phyloP scores from a whole-genome alignment of 2,113 vertebrate species.

The Mobula birostris region DNA sequence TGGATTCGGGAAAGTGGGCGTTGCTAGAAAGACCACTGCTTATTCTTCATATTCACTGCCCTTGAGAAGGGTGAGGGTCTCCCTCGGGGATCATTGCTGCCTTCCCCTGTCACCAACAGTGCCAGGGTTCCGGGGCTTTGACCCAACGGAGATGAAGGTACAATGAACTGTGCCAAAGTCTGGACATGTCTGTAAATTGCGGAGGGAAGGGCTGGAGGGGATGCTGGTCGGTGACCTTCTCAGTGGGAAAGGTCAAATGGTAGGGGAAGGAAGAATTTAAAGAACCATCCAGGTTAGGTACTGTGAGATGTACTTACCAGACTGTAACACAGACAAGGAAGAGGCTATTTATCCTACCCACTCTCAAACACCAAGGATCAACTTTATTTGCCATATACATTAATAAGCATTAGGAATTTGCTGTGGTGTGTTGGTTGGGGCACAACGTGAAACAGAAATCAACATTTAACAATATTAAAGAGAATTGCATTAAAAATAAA shows the following conservation, averaged over 20 bases:
- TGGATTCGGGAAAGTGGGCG: neutral
- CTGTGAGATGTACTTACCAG: neutral
- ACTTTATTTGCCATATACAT: too few relatives aligned
- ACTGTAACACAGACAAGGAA: too few relatives aligned
- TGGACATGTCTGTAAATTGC: neutral
- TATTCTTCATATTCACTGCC: neutral
- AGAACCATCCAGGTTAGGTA: neutral
- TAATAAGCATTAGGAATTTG: too few relatives aligned
- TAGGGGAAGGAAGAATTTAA: neutral
- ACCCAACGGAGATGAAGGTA: neutral
- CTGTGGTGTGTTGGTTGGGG: too few relatives aligned
- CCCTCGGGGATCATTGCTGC: too few relatives aligned
- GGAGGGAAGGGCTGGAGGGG: too few relatives aligned
- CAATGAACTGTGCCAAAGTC: neutral
- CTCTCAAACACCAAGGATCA: too few relatives aligned
- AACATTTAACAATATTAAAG: too few relatives aligned
- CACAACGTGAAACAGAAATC: too few relatives aligned
- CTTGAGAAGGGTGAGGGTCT: neutral
- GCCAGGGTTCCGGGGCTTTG: neutral
- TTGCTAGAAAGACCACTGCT: neutral
- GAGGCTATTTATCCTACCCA: neutral
- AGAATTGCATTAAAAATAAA: too few relatives aligned
- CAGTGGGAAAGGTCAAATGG: neutral
- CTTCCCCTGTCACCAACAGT: neutral
- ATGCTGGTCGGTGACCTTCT: neutral